Conservation (phyloP, 2,888 invertebrate species). For the Nipponacmea schrenckii region DNA sequence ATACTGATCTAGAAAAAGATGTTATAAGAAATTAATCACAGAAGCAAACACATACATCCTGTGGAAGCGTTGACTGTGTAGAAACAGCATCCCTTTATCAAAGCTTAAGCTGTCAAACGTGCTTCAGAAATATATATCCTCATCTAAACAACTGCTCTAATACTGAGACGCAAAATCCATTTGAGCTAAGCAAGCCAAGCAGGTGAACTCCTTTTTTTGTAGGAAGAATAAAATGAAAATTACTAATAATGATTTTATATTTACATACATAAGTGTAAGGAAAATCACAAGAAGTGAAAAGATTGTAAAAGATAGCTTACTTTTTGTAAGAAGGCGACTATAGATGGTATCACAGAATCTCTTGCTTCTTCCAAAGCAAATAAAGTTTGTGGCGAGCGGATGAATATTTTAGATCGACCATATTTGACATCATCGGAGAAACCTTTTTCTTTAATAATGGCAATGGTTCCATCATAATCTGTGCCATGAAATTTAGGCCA, state of each 20-base stretch:
- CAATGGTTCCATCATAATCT: constrained; percentile 85
- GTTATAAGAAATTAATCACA: neutral
- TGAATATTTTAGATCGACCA: constrained; percentile 95
- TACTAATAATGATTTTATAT: too few relatives aligned
- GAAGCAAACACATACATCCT: neutral
- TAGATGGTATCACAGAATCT: constrained; percentile 87
- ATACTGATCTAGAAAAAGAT: neutral
- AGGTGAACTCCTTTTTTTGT: too few relatives aligned
- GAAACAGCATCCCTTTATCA: too few relatives aligned
- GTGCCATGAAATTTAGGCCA: constrained; percentile 93
- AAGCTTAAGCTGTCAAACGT: too few relatives aligned
- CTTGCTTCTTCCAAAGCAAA: constrained; percentile 89
- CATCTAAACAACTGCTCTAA: too few relatives aligned
- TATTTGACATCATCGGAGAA: constrained; percentile 87
- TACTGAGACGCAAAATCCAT: too few relatives aligned
- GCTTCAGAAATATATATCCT: too few relatives aligned
- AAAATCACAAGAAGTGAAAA: too few relatives aligned
- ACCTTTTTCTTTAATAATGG: constrained; percentile 83
- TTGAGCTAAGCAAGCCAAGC: too few relatives aligned
- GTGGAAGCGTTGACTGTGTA: too few relatives aligned
- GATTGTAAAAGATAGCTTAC: constrained; percentile 69
- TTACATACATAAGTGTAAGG: too few relatives aligned
- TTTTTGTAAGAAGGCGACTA: constrained; percentile 93
- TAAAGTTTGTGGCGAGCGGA: constrained; percentile 89
- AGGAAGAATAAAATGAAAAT: too few relatives aligned